A percentile compares a stretch with the other conserved stretches of the same genome.
Evolutionary conservation across 2,113 vertebrate genomes (phyloP).

Genomic region (Brienomyrus brachyistius): DNA sequence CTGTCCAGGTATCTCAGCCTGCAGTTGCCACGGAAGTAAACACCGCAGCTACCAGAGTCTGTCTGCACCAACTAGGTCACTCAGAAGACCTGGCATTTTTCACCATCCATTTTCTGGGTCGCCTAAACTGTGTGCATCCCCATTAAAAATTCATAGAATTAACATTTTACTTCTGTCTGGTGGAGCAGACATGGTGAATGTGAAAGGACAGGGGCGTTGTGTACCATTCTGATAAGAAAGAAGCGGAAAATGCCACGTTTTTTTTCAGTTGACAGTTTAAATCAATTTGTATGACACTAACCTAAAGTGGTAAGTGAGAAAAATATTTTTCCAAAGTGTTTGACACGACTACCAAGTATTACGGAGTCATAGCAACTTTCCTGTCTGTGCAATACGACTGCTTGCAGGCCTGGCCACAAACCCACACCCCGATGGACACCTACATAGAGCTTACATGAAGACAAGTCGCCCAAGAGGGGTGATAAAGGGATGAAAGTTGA

Average conservation of each 20-base stretch:
- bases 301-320: background rate
- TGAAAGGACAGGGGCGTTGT: background rate
- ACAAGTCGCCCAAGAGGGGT: background rate
- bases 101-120: background rate
- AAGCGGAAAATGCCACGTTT: background rate
- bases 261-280: conserved; percentile 7
- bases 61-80: background rate
- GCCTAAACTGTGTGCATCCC: background rate
- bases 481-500: background rate
- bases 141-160: conserved; percentile 10
- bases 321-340: background rate
- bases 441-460: background rate
- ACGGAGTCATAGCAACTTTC: background rate
- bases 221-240: background rate
- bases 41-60: background rate
- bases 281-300: conserved; percentile 6
- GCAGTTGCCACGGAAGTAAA: background rate
- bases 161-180: conserved; percentile 7
- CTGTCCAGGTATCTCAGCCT: background rate
- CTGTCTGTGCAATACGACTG: background rate
- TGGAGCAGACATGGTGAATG: background rate
- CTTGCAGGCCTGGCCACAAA: background rate
- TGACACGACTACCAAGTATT: background rate
- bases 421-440: background rate
- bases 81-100: background rate